Conservation (phyloP, 2,797 vertebrate genomes). For the Macrochelys suwanniensis region DNA sequence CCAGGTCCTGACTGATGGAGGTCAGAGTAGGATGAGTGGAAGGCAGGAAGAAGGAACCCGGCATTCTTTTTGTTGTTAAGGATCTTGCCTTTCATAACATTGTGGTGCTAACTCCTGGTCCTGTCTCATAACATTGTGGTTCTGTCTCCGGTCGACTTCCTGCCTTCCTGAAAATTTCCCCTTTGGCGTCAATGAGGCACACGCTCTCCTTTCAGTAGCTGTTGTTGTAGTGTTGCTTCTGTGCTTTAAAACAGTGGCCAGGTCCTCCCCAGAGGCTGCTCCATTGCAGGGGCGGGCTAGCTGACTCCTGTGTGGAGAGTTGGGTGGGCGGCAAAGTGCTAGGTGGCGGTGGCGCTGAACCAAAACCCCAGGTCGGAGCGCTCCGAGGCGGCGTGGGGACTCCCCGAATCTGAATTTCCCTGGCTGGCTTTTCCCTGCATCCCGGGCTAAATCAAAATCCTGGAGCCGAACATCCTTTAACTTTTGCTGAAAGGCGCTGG, state of each 20-base stretch:
- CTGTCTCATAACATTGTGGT: too few species aligned
- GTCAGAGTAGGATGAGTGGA: rapidly evolving
- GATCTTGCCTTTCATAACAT: rapidly evolving
- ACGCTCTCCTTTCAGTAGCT: rapidly evolving
- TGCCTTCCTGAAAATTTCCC: background rate
- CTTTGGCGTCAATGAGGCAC: rapidly evolving
- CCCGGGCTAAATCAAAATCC: background rate
- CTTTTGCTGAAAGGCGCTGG: background rate
- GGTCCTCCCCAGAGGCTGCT: background rate
- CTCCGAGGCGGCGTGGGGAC: background rate
- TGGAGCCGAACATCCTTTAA: background rate
- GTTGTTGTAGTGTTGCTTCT: background rate
- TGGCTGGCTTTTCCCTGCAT: background rate
- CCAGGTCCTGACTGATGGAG: rapidly evolving
- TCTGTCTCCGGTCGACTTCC: background rate
- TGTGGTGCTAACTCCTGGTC: rapidly evolving
- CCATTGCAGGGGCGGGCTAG: background rate
- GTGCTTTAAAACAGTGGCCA: too few species aligned
- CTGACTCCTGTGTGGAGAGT: background rate
- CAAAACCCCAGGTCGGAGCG: background rate
- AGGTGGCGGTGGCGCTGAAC: too few species aligned
- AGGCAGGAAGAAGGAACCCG: rapidly evolving
- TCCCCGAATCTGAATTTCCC: background rate
- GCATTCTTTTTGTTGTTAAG: rapidly evolving
- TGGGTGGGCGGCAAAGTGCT: background rate